These are phyloP conservation scores for Hyalella azteca DNA, from an alignment of 2,888 invertebrate genomes.

Conservation along the genomic window DNA sequence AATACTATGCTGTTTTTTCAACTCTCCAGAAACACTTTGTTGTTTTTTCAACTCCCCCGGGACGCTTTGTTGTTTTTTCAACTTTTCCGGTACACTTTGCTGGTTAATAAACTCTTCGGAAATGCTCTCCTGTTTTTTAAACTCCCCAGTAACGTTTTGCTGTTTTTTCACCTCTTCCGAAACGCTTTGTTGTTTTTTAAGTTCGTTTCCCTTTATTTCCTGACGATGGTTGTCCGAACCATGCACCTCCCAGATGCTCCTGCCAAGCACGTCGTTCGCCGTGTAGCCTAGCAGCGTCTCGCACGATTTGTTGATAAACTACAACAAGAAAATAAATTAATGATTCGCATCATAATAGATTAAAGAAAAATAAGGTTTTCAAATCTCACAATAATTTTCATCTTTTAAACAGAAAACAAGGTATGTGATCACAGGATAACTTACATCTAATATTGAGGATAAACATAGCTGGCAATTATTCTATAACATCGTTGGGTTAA, in stretches of 20 bases:
- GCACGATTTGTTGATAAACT: constrained; percentile 87
- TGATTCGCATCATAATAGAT: too few relatives aligned
- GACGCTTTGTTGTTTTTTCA: neutral
- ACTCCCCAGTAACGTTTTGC: constrained; percentile 63
- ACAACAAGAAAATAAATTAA: constrained; percentile 60
- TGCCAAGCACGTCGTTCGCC: constrained; percentile 71
- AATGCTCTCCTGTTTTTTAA: constrained; percentile 62
- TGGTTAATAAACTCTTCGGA: constrained; percentile 61
- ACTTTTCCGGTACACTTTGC: neutral
- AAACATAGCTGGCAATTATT: too few relatives aligned
- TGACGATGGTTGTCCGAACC: constrained; percentile 38
- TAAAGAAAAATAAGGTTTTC: too few relatives aligned
- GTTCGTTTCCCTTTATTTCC: constrained; percentile 62
- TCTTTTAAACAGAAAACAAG: too few relatives aligned
- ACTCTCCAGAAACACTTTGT: neutral
- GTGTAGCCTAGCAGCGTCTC: constrained; percentile 80
- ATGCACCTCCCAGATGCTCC: constrained; percentile 69
- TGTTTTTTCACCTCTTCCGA: constrained; percentile 63
- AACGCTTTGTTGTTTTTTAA: constrained; percentile 63
- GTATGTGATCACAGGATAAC: too few relatives aligned
- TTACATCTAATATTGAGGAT: too few relatives aligned
- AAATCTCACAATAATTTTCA: too few relatives aligned
- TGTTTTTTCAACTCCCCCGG: neutral
- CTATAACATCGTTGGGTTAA: too few relatives aligned
- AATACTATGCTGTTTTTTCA: neutral